phyloP scores from a whole-genome alignment of 2,797 vertebrate species.

The Manis pentadactyla region DNA sequence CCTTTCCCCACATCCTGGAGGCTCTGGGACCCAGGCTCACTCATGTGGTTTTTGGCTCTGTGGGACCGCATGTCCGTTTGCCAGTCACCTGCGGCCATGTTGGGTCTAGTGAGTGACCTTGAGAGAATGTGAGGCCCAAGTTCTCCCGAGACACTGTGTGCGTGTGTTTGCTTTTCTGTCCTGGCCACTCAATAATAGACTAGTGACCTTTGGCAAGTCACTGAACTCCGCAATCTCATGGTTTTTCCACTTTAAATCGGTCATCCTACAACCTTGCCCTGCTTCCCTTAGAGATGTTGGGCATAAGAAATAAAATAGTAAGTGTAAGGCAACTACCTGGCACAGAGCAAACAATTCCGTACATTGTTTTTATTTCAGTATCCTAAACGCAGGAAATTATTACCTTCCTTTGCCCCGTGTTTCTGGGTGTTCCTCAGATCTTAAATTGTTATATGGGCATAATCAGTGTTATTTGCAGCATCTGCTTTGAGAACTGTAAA shows the following conservation, averaged over 20 bases:
- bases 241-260: constrained; percentile 33
- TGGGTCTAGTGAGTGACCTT: constrained; percentile 50
- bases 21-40: background rate
- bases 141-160: constrained; percentile 48
- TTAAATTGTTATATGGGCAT: background rate
- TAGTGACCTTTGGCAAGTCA: constrained; percentile 49
- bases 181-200: background rate
- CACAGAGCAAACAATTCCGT: background rate
- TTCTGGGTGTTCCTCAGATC: background rate
- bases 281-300: background rate
- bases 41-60: background rate
- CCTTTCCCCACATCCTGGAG: background rate
- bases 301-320: background rate
- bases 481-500: background rate
- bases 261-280: background rate
- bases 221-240: background rate
- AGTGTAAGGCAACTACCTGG: background rate
- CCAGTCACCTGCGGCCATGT: background rate
- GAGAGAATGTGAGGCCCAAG: background rate
- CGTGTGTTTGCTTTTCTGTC: constrained; percentile 56
- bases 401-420: background rate
- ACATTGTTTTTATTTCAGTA: background rate
- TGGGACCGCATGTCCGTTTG: background rate
- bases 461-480: background rate
- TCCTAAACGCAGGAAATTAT: background rate